Percentiles rank a stretch among this genome's conserved stretches.
Evolutionary conservation across 2,888 invertebrate genomes (phyloP).

Genomic region (Eueremaeus valkanovi): DNA sequence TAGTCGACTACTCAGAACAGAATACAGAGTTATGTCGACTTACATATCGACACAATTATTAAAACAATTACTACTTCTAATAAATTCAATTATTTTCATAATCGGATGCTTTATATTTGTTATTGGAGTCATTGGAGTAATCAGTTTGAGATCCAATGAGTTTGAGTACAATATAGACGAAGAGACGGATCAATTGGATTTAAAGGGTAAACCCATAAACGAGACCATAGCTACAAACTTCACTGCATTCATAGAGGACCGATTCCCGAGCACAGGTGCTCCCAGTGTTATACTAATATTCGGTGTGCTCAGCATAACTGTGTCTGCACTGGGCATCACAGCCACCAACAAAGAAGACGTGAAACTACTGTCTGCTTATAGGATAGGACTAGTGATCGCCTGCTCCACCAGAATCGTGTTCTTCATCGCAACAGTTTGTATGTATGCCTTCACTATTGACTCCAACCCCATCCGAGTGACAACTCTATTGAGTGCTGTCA

Average conservation of each 20-base stretch:
- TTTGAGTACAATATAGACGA: conserved; percentile 21
- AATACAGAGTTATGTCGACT: conserved; percentile 30
- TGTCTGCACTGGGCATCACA: conserved; percentile 28
- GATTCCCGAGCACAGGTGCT: conserved; percentile 38
- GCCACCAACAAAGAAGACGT: conserved; percentile 34
- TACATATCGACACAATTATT: conserved; percentile 16
- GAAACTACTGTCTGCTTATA: conserved; percentile 33
- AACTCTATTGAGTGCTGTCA: background rate
- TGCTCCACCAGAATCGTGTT: conserved; percentile 37
- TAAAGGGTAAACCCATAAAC: background rate
- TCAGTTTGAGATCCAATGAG: conserved; percentile 18
- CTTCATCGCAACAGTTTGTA: conserved; percentile 37
- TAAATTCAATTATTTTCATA: conserved; percentile 35
- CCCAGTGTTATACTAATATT: conserved; percentile 37
- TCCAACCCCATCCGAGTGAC: background rate
- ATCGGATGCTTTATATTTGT: conserved; percentile 33
- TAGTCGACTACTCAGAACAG: background rate
- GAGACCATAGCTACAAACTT: conserved; percentile 8
- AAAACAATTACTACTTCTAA: conserved; percentile 15
- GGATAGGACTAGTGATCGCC: conserved; percentile 26
- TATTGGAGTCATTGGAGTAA: conserved; percentile 15
- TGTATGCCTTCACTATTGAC: conserved; percentile 32
- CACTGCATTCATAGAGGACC: conserved; percentile 4
- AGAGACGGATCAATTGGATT: conserved; percentile 11
- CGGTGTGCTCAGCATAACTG: conserved; percentile 19